Percentiles rank a stretch among this genome's conserved stretches.
These are phyloP conservation scores for Propithecus deckenii DNA, from an alignment of 2,797 vertebrate genomes.

Conservation along the genomic window DNA sequence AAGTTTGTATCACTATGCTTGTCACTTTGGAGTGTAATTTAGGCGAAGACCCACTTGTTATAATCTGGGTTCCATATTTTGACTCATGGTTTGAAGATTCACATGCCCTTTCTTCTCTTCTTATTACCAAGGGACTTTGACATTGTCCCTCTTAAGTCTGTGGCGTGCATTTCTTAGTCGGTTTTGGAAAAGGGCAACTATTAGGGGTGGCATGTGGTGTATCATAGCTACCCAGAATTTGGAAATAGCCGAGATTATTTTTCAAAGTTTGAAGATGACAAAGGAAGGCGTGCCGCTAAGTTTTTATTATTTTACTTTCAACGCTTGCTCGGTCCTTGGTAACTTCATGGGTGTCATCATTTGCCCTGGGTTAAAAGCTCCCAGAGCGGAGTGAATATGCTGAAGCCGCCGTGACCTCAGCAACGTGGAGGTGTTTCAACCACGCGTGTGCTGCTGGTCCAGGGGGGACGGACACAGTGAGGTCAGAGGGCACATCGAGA, in stretches of 20 bases:
- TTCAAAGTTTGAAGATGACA: neutral
- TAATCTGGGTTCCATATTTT: neutral
- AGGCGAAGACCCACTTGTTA: neutral
- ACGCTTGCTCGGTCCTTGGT: neutral
- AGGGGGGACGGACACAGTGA: neutral
- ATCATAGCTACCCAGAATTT: neutral
- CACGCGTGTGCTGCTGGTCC: neutral
- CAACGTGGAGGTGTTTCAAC: neutral
- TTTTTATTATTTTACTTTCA: neutral
- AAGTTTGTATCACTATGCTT: neutral
- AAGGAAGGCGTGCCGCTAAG: neutral
- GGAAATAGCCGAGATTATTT: neutral
- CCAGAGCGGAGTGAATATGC: neutral
- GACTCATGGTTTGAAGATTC: neutral
- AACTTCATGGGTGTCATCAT: neutral
- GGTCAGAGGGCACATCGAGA: neutral
- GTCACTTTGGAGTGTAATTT: neutral
- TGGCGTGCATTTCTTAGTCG: neutral
- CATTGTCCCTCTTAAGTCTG: neutral
- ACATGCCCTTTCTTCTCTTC: neutral
- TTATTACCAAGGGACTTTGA: neutral
- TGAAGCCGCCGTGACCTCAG: rapidly evolving
- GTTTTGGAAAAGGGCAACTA: neutral
- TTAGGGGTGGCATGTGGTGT: neutral
- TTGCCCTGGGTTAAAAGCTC: neutral